A percentile compares a stretch with the other conserved stretches of the same genome.
Evolutionary conservation across 2,113 vertebrate genomes (phyloP).

Genomic region (Harpagus bidentatus): DNA sequence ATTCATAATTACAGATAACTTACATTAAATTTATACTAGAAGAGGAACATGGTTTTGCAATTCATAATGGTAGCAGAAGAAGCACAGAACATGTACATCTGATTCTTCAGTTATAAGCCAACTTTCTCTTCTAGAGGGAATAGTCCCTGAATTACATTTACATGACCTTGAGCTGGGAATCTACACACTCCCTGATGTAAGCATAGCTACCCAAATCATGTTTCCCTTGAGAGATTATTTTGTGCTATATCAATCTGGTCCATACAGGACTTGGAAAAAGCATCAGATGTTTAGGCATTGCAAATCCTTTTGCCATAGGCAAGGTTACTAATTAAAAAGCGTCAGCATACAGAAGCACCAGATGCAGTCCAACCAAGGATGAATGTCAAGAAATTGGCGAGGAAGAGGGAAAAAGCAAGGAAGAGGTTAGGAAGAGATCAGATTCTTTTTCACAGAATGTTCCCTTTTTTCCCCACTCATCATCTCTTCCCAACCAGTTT

Average conservation of each 20-base stretch:
- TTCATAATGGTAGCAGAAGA: not conserved
- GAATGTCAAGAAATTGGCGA: slow-evolving; percentile 53
- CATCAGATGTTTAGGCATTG: slow-evolving; percentile 52
- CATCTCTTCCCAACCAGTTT: not conserved
- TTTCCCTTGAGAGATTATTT: slow-evolving; percentile 47
- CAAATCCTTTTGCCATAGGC: slow-evolving; percentile 55
- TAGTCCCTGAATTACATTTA: not conserved
- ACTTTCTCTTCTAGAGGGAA: not conserved
- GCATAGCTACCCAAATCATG: not conserved
- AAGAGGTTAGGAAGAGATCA: slow-evolving; percentile 24
- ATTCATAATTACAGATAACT: not conserved
- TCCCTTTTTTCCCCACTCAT: not conserved
- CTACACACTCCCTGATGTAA: not conserved
- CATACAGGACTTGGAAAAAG: slow-evolving; percentile 31
- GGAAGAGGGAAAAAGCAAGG: not conserved
- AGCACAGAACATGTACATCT: not conserved
- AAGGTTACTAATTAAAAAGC: slow-evolving; percentile 54
- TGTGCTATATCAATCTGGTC: slow-evolving; percentile 21
- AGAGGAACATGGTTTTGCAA: not conserved
- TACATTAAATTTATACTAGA: not conserved
- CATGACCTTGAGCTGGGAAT: slow-evolving; percentile 22
- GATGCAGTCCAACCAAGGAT: slow-evolving; percentile 7
- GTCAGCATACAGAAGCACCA: slow-evolving; percentile 30
- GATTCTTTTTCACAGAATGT: not conserved
- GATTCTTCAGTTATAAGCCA: not conserved